Evolutionary conservation across 2,113 vertebrate genomes (phyloP), one percentile per base, ranked within the genome.

Genomic region (Mastomys natalensis): DNA sequence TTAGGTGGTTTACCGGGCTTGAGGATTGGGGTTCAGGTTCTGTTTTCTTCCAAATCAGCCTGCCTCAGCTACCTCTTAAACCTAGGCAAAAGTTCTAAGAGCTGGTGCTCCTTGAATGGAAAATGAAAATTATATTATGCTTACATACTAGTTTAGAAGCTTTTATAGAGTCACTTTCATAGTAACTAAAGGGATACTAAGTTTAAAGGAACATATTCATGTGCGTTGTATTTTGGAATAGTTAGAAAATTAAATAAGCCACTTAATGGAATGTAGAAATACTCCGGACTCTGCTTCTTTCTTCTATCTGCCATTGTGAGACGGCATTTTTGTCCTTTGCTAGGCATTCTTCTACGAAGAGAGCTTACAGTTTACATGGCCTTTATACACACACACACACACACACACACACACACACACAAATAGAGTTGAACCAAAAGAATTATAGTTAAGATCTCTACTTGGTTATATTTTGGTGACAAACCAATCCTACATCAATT

Each of bases 221-320:
- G 10, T 16, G 31, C 64, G 0, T 37, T 53, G 0, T 72, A 51
- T 84, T 89, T 22, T 70, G 10, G 55, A 87, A 4, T 68, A 11
- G 26, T 53, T 77, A 40, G 37, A 60, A 74, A 94, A 62, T 43
- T 85, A 92, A 86, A 55, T 58, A 21, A 62, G 9, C 12, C 34
- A 48, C 45, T 73, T 73, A 95, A 64, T 29, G 48, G 66, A 91
- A 88, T 84, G 62, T 76, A 90, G 45, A 84, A 85, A 60, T 58
- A 1, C 0, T 29, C 19, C 72, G 2, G 34, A 24, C 62, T 82
- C 34, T 89, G 4, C 0, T 5, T 84, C 29, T 66, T 3, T 29
- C 37, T 21, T 10, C 34, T 66, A 70, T 37, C 4, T 88, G 48
- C 68, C 66, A 58, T 81, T 85, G 45, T 81, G 21, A 5, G 17